Base-by-base conservation (phyloP, 2,888 invertebrate genomes). In the Polia nebulosa region DNA sequence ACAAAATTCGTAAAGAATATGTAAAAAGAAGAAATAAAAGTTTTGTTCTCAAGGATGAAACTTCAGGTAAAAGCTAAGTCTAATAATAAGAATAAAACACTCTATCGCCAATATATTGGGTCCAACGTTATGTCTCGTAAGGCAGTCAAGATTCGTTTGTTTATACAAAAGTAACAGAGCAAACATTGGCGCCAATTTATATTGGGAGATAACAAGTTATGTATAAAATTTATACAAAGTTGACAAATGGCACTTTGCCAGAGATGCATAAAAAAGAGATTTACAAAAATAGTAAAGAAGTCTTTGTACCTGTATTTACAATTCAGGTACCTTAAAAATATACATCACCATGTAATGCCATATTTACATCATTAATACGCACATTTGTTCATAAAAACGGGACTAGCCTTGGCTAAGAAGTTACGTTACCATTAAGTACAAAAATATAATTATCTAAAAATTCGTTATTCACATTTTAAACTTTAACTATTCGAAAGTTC, bases 341-440 rank as follows among this genome's bases (percentile, higher is more conserved):
- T 83, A 81, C 83, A 88, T 87, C 84, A 84, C 83, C 81, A 73
- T 84, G 86, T 93, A 94, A 93, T 92, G 93, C 93, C 92, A 87
- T 85, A 86, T 85, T 83, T 87, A 87, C 84, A 87, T 81, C 72
- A 83, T 85, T 87, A 92, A 93, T 93, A 94, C 93, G 93, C 93
- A 93, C 92, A 94, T 82, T 91, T 89, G 87, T 90, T 91, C 90
- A 88, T 83, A 85, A 87, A 87, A 79, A 91, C 90, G 88, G 91
- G 95, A 95, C 95, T 95, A 95, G 95, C 94, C 94, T 87, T 93
- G 90, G 94, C 95, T 94, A 95, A 94, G 93, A 87, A 82, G 72
- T 77, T 80, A 78, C 72, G 20, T 77, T 72, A 72, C 29, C 36
- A 72, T 82, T 83, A 85, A 81, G 85, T 85, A 88, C 80, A 88